Base-by-base conservation (phyloP, 2,888 invertebrate species). In the Allygus modestus region DNA sequence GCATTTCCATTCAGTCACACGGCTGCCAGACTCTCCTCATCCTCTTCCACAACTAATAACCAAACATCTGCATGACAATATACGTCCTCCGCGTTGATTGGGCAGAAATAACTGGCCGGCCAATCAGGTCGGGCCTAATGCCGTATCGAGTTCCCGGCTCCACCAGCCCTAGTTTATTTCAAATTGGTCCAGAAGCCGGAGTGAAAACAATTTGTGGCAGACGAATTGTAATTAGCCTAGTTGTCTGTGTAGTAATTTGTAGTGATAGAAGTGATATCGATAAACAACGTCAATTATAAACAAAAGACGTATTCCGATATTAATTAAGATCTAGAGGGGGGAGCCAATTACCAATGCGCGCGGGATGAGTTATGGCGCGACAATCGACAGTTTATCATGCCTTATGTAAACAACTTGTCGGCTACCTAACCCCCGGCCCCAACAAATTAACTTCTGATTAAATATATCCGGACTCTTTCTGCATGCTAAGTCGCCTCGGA, bases 221-320 rank as follows among this genome's bases (percentile, higher is more conserved):
- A 43, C 77, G 77, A 46, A 77, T 77, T 51, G 77, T 77, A 77
- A 77, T 77, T 51, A 77, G 77, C 77, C 46, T 41, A 41, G 73
- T 69, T 69, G 69, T 69, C 58, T 23, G 58, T 58, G 58, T 65
- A 65, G 65, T 65, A 41, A 73, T 73, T 73, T 73, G 73, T 73
- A 41, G 73, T 41, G 73, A 73, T 46, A 31, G 46, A 20, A 43
- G 51, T 28, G 79, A 79, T 79, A 79, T 37, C 79, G 37, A 79
- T 79, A 79, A 79, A 79, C 54, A 54, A 79, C 58, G 33, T 37
- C 79, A 79, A 79, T 79, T 79, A 79, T 79, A 79, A 79, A 79
- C 79, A 79, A 79, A 79, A 79, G 79, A 58, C 58, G 33, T 54
- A 58, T 79, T 58, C 79, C 58, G 46, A 79, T 79, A 79, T 79